Percentiles rank a stretch among this genome's conserved stretches.
These are phyloP conservation scores for Lithophane ornitopus DNA, from an alignment of 2,888 invertebrate species.

Conservation along the genomic window DNA sequence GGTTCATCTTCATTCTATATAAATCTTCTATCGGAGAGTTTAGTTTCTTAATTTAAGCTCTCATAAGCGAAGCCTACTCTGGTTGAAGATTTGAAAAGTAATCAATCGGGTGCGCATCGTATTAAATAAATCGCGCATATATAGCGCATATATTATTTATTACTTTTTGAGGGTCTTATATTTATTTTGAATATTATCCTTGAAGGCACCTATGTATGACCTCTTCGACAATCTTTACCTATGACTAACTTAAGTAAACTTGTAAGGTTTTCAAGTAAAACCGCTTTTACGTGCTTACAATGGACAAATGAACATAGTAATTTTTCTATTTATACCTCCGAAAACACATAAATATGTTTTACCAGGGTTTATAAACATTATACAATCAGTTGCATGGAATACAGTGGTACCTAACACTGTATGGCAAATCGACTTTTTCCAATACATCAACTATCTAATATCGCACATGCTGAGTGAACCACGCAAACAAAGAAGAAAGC, in stretches of 20 bases:
- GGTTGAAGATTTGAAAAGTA: slow-evolving; percentile 1
- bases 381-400: background rate
- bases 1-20: slow-evolving; percentile 47
- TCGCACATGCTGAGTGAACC: slow-evolving; percentile 43
- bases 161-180: too few relatives aligned
- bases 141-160: too few relatives aligned
- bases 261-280: background rate
- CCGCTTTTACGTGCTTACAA: background rate
- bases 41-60: slow-evolving; percentile 4
- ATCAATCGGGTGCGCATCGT: background rate
- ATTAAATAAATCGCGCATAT: too few relatives aligned
- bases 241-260: background rate
- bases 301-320: background rate
- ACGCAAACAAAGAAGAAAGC: slow-evolving; percentile 83
- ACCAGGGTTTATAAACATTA: background rate
- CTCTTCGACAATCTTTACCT: slow-evolving; percentile 3
- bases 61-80: background rate
- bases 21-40: background rate
- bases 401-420: background rate
- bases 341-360: background rate
- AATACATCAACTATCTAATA: slow-evolving; percentile 32
- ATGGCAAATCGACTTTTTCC: slow-evolving; percentile 26
- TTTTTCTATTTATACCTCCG: background rate
- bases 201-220: slow-evolving; percentile 1
- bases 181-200: slow-evolving; percentile 15